Evolutionary conservation across 2,797 vertebrate genomes (phyloP), one percentile per base, ranked within the genome.

Genomic region (Rhabdophis nuchalis): DNA sequence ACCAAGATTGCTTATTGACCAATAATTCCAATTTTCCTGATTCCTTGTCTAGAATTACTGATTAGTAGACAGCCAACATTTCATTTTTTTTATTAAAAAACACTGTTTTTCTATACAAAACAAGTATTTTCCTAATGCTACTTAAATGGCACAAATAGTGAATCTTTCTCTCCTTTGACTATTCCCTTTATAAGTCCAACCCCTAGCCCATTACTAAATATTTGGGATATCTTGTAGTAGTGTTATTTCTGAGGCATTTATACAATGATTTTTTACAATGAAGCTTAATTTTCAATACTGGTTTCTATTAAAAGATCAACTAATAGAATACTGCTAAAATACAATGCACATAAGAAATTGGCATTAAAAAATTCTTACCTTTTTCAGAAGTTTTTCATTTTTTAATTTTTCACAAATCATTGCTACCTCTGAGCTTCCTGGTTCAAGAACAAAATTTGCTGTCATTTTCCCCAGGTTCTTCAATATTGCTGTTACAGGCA

Each of bases 401-500:
- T 97, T 98, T 72, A 99, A 97, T 95, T 98, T 98, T 96, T 99
- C 98, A 96, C 99, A 99, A 1, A 99, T 96, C 89, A 97, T 95
- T 92, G 97, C 96, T 23, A 98, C 98, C 96, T 98, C 98, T 53
- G 98, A 97, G 94, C 98, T 97, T 96, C 97, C 98, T 52, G 98
- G 98, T 93, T 98, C 98, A 94, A 99, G 98, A 64, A 99, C 96
- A 90, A 97, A 97, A 95, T 98, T 98, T 87, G 98, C 98, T 0
- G 98, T 98, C 98, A 99, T 98, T 95, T 98, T 99, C 87, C 98
- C 99, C 92, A 99, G 96, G 95, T 98, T 98, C 93, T 95, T 98
- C 85, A 99, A 92, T 94, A 99, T 82, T 7, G 97, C 97, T 53
- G 97, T 97, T 92, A 99, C 92, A 52, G 98, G 97, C 98, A 99